These are phyloP conservation scores for Oryzias dopingdopingensis DNA, from an alignment of 2,797 vertebrate genomes.

Conservation along the genomic window DNA sequence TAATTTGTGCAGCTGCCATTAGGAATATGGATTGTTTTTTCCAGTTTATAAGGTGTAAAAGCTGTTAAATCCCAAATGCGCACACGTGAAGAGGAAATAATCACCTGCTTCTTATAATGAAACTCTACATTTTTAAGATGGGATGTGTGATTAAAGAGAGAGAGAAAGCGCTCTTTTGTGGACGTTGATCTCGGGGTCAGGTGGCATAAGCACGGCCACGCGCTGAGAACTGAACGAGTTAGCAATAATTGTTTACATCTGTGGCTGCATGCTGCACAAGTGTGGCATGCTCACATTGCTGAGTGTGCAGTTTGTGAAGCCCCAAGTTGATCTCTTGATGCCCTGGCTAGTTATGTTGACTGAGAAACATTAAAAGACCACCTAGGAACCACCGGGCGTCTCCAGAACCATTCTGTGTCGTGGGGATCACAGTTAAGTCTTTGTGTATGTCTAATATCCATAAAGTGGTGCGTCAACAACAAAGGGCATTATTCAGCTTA, in stretches of 20 bases:
- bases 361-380: conserved; percentile 62
- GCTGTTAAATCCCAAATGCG: conserved; percentile 10
- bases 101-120: conserved; percentile 41
- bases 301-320: conserved; percentile 62
- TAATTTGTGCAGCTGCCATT: conserved; percentile 50
- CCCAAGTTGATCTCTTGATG: conserved; percentile 51
- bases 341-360: conserved; percentile 58
- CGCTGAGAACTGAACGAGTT: conserved; percentile 53
- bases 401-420: conserved; percentile 49
- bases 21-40: conserved; percentile 27
- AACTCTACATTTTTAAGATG: conserved; percentile 47
- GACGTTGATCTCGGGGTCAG: conserved; percentile 63
- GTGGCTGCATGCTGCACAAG: conserved; percentile 41
- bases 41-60: conserved; percentile 23
- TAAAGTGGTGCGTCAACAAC: conserved; percentile 14
- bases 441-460: conserved; percentile 30
- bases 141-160: conserved; percentile 12
- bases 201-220: conserved; percentile 52
- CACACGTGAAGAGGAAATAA: conserved; percentile 23
- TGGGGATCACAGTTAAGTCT: conserved; percentile 30
- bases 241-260: conserved; percentile 71
- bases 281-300: conserved; percentile 56
- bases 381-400: conserved; percentile 58
- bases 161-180: conserved; percentile 15
- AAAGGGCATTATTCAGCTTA: conserved; percentile 7